Conservation (phyloP, 2,113 vertebrate species). For the Rhinolophus sinicus region DNA sequence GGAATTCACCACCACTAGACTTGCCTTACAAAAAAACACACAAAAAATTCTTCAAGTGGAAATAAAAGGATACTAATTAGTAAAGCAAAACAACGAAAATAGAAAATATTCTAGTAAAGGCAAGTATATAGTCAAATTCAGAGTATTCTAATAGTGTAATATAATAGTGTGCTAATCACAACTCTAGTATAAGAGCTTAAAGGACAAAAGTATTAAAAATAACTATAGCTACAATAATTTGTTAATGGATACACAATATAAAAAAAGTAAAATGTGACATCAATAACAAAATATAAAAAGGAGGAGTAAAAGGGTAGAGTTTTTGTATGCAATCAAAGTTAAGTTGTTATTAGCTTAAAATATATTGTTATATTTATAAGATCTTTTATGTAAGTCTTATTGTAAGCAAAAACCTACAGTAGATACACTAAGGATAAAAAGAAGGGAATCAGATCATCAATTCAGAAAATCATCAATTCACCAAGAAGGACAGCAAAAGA, state of each 20-base stretch:
- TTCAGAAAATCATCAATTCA: neutral
- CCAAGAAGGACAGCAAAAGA: neutral
- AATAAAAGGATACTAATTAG: constrained; percentile 6
- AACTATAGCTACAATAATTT: neutral
- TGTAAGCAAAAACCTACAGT: neutral
- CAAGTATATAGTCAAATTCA: neutral
- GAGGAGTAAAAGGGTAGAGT: neutral
- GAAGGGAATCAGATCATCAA: neutral
- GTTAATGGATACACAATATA: neutral
- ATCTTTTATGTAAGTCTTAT: neutral
- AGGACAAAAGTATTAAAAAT: neutral
- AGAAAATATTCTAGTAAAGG: neutral
- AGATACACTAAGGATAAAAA: neutral
- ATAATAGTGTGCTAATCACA: neutral
- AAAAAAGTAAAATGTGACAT: neutral
- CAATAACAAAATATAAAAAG: neutral
- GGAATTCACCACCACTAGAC: neutral
- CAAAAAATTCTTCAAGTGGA: neutral
- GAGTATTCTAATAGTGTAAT: neutral
- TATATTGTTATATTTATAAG: neutral
- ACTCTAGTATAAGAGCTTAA: neutral
- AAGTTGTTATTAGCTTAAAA: neutral
- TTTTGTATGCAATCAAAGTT: neutral
- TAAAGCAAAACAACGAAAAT: neutral
- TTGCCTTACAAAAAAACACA: neutral